These are phyloP conservation scores for Excalfactoria chinensis DNA, from an alignment of 2,113 vertebrate genomes.

Conservation along the genomic window DNA sequence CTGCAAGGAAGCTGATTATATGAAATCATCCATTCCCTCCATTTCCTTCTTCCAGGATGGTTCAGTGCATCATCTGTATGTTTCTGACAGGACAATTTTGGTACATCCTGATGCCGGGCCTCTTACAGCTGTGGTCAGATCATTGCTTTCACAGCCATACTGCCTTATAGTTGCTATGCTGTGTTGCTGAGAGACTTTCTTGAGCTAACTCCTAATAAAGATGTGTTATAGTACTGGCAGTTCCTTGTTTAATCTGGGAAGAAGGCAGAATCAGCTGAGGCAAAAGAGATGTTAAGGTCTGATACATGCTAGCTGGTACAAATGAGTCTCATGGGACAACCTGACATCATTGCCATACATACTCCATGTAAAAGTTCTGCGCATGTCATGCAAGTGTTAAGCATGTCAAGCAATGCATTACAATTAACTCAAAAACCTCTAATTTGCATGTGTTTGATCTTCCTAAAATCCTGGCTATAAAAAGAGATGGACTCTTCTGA, in stretches of 20 bases:
- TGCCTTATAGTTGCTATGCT: neutral
- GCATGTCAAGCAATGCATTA: fast-evolving
- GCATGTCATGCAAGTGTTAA: neutral
- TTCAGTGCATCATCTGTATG: conserved; percentile 30
- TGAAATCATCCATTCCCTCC: conserved; percentile 46
- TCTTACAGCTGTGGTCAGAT: neutral
- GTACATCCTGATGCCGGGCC: neutral
- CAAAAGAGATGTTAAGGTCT: neutral
- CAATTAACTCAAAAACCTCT: neutral
- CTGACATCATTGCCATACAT: neutral
- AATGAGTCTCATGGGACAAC: fast-evolving
- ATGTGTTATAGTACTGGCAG: neutral
- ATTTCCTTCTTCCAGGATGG: conserved; percentile 26
- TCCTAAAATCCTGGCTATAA: neutral
- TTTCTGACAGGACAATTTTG: conserved; percentile 12
- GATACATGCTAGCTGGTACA: neutral
- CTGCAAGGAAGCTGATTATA: conserved; percentile 49
- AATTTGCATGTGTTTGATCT: neutral
- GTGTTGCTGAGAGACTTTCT: neutral
- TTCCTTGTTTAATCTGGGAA: neutral
- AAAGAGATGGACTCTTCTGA: neutral
- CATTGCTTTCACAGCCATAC: neutral
- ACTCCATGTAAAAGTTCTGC: neutral
- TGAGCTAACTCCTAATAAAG: neutral
- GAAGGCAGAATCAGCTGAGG: neutral